These are phyloP conservation scores for Clarias magur DNA, from an alignment of 2,113 vertebrate genomes.

Conservation along the genomic window DNA sequence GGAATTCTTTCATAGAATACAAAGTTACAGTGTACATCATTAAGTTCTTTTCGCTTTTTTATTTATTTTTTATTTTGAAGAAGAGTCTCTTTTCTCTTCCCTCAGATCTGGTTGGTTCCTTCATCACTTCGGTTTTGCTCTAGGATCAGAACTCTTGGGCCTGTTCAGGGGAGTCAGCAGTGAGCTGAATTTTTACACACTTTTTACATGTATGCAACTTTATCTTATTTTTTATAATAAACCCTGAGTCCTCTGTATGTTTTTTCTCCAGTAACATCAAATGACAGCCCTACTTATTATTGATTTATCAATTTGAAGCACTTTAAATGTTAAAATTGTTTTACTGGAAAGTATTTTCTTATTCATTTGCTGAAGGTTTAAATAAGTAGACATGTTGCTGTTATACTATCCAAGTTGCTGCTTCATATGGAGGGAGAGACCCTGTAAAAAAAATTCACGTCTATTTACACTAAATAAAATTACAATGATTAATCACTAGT, in stretches of 20 bases:
- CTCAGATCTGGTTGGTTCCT: conserved; percentile 69
- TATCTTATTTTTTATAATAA: not conserved
- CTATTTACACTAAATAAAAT: not conserved
- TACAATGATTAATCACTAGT: not conserved
- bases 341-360: not conserved
- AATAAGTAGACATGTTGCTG: not conserved
- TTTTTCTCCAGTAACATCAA: not conserved
- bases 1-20: conserved; percentile 21
- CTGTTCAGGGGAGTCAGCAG: conserved; percentile 6
- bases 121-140: conserved; percentile 65
- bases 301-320: not conserved
- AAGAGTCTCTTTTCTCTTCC: conserved; percentile 45
- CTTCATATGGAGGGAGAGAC: not conserved
- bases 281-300: not conserved
- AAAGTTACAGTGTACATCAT: conserved; percentile 18
- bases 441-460: not conserved
- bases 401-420: not conserved
- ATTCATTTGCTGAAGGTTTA: not conserved
- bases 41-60: not conserved
- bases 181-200: conserved; percentile 5
- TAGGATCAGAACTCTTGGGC: conserved; percentile 51
- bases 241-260: not conserved
- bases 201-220: not conserved
- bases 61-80: conserved; percentile 20
- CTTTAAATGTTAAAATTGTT: not conserved